phyloP scores from a whole-genome alignment of 1,140 invertebrate genomes.

The Zaprionus lachaisei region DNA sequence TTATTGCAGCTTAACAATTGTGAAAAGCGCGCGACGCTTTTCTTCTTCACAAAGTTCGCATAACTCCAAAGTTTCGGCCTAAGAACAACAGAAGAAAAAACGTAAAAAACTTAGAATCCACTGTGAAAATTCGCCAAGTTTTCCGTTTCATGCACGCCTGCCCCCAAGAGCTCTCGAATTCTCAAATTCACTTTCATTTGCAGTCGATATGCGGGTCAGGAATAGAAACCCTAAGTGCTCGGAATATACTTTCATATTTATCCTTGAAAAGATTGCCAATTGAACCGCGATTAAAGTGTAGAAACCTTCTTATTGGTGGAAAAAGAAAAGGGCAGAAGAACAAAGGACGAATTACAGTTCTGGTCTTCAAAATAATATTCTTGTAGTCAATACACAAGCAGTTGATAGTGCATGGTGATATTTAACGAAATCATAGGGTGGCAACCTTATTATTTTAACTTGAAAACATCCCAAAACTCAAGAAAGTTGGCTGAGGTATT shows the following conservation, averaged over 20 bases:
- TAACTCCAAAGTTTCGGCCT: slow-evolving; percentile 40
- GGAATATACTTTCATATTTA: background rate
- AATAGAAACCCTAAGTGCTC: background rate
- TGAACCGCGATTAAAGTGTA: background rate
- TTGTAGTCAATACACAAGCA: too few species aligned
- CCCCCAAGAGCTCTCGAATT: background rate
- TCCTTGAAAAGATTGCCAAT: background rate
- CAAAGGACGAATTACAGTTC: too few species aligned
- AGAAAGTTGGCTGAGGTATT: background rate
- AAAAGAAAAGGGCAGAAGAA: background rate
- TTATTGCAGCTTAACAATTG: slow-evolving; percentile 58
- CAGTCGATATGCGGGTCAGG: slow-evolving; percentile 47
- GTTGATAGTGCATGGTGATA: too few species aligned
- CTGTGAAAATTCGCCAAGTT: slow-evolving; percentile 50
- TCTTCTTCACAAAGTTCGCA: slow-evolving; percentile 14
- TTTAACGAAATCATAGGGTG: too few species aligned
- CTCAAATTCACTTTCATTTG: slow-evolving; percentile 68
- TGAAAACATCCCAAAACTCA: background rate
- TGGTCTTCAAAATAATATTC: too few species aligned
- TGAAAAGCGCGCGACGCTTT: slow-evolving; percentile 20
- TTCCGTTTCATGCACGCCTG: slow-evolving; percentile 65
- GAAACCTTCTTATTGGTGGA: background rate
- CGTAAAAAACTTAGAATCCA: slow-evolving; percentile 45
- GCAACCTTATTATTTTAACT: too few species aligned
- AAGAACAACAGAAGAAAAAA: slow-evolving; percentile 18